Conservation (phyloP, 2,797 vertebrate genomes). For the Caiman crocodilus region DNA sequence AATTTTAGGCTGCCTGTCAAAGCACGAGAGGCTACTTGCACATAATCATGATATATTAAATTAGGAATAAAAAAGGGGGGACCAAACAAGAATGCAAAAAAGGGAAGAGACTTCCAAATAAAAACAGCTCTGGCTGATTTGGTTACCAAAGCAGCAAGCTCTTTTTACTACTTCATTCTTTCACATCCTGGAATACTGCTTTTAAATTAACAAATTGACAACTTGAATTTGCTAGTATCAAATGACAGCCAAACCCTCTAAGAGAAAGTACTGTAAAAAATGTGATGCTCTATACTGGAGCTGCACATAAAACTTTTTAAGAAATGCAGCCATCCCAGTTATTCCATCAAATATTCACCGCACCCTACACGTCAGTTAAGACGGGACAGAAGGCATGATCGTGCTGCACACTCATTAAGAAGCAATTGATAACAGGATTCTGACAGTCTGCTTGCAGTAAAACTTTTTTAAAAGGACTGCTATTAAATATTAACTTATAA, state of each 20-base stretch:
- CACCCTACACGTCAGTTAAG: not conserved
- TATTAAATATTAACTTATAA: not conserved
- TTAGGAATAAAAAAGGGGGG: rapidly evolving
- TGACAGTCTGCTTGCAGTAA: not conserved
- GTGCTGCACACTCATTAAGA: not conserved
- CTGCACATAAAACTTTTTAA: not conserved
- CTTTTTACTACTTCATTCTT: not conserved
- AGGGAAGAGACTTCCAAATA: rapidly evolving
- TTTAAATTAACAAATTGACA: not conserved
- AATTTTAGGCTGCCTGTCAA: not conserved
- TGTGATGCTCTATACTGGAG: not conserved
- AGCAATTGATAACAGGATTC: not conserved
- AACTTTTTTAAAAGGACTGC: not conserved
- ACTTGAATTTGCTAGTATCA: not conserved
- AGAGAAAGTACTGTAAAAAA: not conserved
- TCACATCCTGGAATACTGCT: not conserved
- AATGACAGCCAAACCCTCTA: not conserved
- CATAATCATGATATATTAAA: not conserved
- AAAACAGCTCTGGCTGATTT: not conserved
- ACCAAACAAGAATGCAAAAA: not conserved
- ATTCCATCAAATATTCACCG: not conserved
- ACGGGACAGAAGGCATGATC: not conserved
- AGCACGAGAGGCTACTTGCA: not conserved
- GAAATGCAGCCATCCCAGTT: not conserved
- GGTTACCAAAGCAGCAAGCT: not conserved